phyloP scores from a whole-genome alignment of 2,888 invertebrate genomes.

The Carcina quercana region DNA sequence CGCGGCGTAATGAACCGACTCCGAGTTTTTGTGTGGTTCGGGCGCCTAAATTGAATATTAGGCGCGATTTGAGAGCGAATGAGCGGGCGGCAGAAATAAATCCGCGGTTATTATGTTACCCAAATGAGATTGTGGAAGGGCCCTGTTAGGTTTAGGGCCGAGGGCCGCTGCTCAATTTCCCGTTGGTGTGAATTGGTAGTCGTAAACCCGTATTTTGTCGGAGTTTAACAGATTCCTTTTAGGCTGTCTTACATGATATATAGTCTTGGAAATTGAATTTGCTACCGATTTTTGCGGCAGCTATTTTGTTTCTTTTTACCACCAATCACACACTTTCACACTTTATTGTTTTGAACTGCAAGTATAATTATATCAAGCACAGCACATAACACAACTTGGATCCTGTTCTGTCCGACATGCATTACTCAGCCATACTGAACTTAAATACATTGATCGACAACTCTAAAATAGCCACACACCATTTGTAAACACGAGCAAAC shows the following conservation, averaged over 20 bases:
- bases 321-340: too few relatives aligned
- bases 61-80: slow-evolving; percentile 70
- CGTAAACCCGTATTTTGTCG: slow-evolving; percentile 50
- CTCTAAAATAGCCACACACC: slow-evolving; percentile 1
- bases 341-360: too few relatives aligned
- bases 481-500: not conserved
- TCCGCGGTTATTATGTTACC: slow-evolving; percentile 71
- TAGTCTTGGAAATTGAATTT: too few relatives aligned
- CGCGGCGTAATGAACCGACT: slow-evolving; percentile 71
- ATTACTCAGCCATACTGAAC: too few relatives aligned
- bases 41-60: slow-evolving; percentile 72
- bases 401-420: too few relatives aligned
- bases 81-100: slow-evolving; percentile 68
- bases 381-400: too few relatives aligned
- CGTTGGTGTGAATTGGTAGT: slow-evolving; percentile 57
- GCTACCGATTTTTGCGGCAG: too few relatives aligned
- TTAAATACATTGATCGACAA: too few relatives aligned
- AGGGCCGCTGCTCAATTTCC: slow-evolving; percentile 57
- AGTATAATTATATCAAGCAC: too few relatives aligned
- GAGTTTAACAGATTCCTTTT: slow-evolving; percentile 42
- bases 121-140: slow-evolving; percentile 65
- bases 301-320: too few relatives aligned
- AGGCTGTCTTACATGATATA: slow-evolving; percentile 27
- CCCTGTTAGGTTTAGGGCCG: slow-evolving; percentile 51
- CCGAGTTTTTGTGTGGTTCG: slow-evolving; percentile 70